phyloP scores from a whole-genome alignment of 2,113 vertebrate species.

The Lynx canadensis region DNA sequence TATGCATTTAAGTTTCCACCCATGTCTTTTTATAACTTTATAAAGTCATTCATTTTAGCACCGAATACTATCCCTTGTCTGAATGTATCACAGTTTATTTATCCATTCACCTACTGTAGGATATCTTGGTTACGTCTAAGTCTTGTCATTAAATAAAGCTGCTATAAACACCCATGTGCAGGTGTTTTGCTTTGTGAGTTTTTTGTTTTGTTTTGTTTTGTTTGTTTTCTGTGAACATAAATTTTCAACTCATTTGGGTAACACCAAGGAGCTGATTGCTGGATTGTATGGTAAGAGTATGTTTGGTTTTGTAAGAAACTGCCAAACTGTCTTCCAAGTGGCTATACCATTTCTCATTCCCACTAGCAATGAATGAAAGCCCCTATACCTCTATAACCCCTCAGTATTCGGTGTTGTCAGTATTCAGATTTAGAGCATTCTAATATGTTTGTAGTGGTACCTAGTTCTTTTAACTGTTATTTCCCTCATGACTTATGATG shows the following conservation, averaged over 20 bases:
- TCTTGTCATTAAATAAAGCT: not conserved
- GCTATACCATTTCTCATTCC: not conserved
- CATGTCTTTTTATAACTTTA: not conserved
- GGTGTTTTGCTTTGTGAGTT: not conserved
- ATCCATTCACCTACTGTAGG: not conserved
- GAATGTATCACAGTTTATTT: not conserved
- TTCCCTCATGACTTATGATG: not conserved
- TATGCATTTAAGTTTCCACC: not conserved
- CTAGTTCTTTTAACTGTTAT: not conserved
- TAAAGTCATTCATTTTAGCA: not conserved
- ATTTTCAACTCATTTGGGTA: not conserved
- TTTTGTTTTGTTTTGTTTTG: not conserved
- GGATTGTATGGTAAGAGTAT: not conserved
- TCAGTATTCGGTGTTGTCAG: not conserved
- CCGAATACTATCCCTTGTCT: not conserved
- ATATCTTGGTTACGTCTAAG: not conserved
- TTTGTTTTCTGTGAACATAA: not conserved
- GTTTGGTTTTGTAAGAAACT: not conserved
- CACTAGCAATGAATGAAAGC: not conserved
- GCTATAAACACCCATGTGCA: not conserved
- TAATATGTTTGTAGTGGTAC: not conserved
- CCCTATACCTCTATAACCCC: not conserved
- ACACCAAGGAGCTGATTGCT: not conserved
- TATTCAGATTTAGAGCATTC: not conserved
- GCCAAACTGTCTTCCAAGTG: not conserved